Percentiles rank a stretch among this genome's conserved stretches.
Evolutionary conservation across 1,140 invertebrate species (phyloP).

Genomic region (Drosophila bipectinata): DNA sequence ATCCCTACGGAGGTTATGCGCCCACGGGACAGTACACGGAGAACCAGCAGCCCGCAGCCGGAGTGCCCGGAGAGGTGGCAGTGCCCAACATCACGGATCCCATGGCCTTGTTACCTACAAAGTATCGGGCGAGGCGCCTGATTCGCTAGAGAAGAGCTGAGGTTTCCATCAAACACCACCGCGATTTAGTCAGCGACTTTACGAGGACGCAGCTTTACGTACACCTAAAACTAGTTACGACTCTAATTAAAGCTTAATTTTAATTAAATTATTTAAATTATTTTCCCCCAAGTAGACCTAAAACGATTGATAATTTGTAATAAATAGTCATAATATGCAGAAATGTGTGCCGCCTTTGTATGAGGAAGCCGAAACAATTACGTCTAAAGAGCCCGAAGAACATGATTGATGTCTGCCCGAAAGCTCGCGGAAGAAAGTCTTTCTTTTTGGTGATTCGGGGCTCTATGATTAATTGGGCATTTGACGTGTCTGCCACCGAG

Average conservation of each 20-base stretch:
- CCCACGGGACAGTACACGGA: conserved; percentile 51
- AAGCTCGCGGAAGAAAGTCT: conserved; percentile 58
- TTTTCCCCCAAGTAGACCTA: conserved; percentile 59
- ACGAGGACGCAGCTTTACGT: conserved; percentile 67
- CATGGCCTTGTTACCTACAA: conserved; percentile 67
- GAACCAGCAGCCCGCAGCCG: conserved; percentile 8
- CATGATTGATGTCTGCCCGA: conserved; percentile 49
- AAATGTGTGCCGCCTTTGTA: conserved; percentile 20
- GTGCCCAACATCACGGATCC: conserved; percentile 68
- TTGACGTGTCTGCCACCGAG: conserved; percentile 66
- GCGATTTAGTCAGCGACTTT: conserved; percentile 73
- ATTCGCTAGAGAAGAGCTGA: conserved; percentile 48
- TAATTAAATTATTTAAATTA: conserved; percentile 78
- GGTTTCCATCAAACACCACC: conserved; percentile 54
- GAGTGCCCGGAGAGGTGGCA: conserved; percentile 46
- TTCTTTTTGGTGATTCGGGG: conserved; percentile 17
- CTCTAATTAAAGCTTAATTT: conserved; percentile 15
- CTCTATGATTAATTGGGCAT: conserved; percentile 72
- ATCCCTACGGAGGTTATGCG: conserved; percentile 69
- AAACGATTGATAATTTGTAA: conserved; percentile 45
- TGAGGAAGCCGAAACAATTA: conserved; percentile 56
- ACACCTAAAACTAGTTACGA: conserved; percentile 59
- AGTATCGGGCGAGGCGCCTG: conserved; percentile 63
- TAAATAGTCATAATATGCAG: conserved; percentile 35
- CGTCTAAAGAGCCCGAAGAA: conserved; percentile 20